Evolutionary conservation across 2,888 invertebrate species (phyloP).

Genomic region (Chrysina gloriosa): DNA sequence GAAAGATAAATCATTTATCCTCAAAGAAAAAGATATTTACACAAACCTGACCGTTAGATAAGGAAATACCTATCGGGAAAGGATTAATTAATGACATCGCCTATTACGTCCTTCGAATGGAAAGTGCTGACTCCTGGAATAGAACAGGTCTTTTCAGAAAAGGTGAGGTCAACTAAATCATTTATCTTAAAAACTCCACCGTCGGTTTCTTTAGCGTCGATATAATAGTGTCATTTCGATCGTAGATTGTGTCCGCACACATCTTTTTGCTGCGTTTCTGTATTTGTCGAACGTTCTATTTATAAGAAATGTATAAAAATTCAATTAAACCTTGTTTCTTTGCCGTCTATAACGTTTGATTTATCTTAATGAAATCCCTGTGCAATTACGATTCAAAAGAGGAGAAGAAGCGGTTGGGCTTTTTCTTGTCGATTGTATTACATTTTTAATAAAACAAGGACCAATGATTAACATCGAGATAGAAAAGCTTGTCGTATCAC

Average conservation of each 20-base stretch:
- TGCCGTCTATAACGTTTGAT: constrained; percentile 27
- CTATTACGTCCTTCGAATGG: constrained; percentile 42
- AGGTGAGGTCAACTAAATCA: constrained; percentile 42
- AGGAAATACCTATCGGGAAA: constrained; percentile 37
- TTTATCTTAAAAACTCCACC: constrained; percentile 41
- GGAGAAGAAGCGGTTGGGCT: not conserved
- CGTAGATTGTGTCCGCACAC: constrained; percentile 41
- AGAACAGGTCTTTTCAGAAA: constrained; percentile 38
- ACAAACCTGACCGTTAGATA: constrained; percentile 36
- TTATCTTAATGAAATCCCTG: constrained; percentile 33
- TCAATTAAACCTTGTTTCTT: constrained; percentile 38
- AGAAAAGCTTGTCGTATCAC: not conserved
- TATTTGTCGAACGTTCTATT: constrained; percentile 38
- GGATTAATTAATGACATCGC: constrained; percentile 43
- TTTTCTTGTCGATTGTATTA: constrained; percentile 3
- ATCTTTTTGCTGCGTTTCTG: constrained; percentile 41
- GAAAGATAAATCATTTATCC: constrained; percentile 22
- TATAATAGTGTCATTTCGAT: constrained; percentile 43
- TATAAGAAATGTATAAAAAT: constrained; percentile 41
- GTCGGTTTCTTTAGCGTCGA: constrained; percentile 39
- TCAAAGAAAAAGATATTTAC: constrained; percentile 33
- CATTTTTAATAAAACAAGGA: constrained; percentile 25
- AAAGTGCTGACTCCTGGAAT: constrained; percentile 43
- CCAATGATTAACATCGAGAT: not conserved
- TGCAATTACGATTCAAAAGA: constrained; percentile 29